Evolutionary conservation across 2,797 vertebrate genomes (phyloP), one percentile per base, ranked within the genome.

Genomic region (Tragelaphus eurycerus): DNA sequence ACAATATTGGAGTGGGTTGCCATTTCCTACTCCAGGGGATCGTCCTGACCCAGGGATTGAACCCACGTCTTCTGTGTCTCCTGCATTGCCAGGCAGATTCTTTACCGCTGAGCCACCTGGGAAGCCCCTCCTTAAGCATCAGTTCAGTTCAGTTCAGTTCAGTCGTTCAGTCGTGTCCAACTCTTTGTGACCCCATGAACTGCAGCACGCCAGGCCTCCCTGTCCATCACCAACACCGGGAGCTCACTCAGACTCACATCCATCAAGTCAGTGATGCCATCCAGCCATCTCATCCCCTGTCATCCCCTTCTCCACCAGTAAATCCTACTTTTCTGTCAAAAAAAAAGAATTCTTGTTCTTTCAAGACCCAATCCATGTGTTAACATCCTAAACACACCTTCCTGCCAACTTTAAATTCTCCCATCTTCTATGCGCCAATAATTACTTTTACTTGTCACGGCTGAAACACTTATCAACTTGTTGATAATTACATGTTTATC

Each of bases 111-210:
- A 43, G 3, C 38, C 38, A 43, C 12, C 23, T 27, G 71, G 38
- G 38, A 46, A 15, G 23, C 23, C 12, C 23, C 23, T 43, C 67
- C 38, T 43, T 74, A 74, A 71, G n/a, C 21, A 67, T 67, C 54
- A 55, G 54, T 55, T 55, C 54, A 55, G 54, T 55, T 55, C 54
- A 55, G 54, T 55, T 23, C 54, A 55, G 54, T 55, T 55, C 19
- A 55, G 3, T 55, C 19, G 0, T 19, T 23, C 8, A 55, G 54
- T 55, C 54, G 1, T 9, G 54, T 55, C 54, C 0, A 3, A 55
- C 54, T 55, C 3, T 55, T 55, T 55, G 19, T 0, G 21, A 23
- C 21, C 54, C 54, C 54, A 23, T 9, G 54, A 55, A 55, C 23
- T 8, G 0, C 19, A 55, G 54, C 54, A 48, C 2, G 0, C 48